Evolutionary conservation across 2,888 invertebrate species (phyloP).

Genomic region (Drosophila monieri): DNA sequence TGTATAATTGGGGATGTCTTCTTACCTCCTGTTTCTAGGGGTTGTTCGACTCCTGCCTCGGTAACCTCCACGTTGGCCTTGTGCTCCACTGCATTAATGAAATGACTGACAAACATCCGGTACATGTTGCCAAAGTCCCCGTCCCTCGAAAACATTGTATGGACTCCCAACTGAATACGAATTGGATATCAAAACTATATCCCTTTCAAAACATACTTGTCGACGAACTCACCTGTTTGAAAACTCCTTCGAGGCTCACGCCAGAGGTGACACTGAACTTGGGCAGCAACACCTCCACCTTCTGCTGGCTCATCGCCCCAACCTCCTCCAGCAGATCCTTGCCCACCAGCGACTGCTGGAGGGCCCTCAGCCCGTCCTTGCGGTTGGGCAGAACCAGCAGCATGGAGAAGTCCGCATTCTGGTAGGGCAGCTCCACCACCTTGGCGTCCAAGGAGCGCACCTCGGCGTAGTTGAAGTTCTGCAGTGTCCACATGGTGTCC

Average conservation of each 20-base stretch:
- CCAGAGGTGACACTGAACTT: slow-evolving; percentile 92
- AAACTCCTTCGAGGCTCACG: slow-evolving; percentile 86
- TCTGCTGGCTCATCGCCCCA: slow-evolving; percentile 84
- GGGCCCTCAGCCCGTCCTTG: slow-evolving; percentile 87
- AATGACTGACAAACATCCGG: slow-evolving; percentile 81
- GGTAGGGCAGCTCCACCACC: slow-evolving; percentile 90
- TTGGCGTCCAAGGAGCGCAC: slow-evolving; percentile 85
- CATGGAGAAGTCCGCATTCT: slow-evolving; percentile 89
- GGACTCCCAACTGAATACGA: slow-evolving; percentile 69
- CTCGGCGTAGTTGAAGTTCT: slow-evolving; percentile 84
- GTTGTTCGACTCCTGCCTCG: slow-evolving; percentile 73
- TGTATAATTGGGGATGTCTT: not conserved
- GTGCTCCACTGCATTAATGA: slow-evolving; percentile 78
- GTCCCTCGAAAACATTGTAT: slow-evolving; percentile 77
- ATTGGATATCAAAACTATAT: not conserved
- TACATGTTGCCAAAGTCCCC: slow-evolving; percentile 81
- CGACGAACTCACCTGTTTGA: slow-evolving; percentile 86
- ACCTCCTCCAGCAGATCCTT: slow-evolving; percentile 86
- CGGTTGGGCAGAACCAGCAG: slow-evolving; percentile 90
- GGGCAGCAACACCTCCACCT: slow-evolving; percentile 89
- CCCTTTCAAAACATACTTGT: not conserved
- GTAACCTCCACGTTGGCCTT: slow-evolving; percentile 77
- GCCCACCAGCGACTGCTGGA: slow-evolving; percentile 87
- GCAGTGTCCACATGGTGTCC: slow-evolving; percentile 81
- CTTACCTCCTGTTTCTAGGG: slow-evolving; percentile 78